phyloP scores from a whole-genome alignment of 2,888 invertebrate genomes.

The Bellardia pandia region DNA sequence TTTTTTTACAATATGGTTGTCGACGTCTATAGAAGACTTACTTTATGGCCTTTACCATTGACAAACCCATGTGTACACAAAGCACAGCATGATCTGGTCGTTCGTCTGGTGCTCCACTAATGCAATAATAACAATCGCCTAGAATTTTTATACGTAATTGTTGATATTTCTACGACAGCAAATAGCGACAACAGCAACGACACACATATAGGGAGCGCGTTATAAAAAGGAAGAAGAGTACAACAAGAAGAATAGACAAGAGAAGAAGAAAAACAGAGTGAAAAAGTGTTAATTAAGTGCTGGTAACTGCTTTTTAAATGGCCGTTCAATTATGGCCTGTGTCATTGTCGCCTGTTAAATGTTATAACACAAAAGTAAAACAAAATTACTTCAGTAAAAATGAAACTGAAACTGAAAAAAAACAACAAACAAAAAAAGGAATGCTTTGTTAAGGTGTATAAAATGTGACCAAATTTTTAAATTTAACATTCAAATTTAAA shows the following conservation, averaged over 20 bases:
- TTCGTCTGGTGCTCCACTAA: constrained; percentile 96
- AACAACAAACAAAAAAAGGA: constrained; percentile 23
- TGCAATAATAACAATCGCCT: constrained; percentile 99
- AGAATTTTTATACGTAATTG: constrained; percentile 97
- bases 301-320: constrained; percentile 68
- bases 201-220: not conserved
- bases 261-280: constrained; percentile 24
- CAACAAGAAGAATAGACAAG: constrained; percentile 32
- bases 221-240: constrained; percentile 38
- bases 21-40: constrained; percentile 84
- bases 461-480: constrained; percentile 42
- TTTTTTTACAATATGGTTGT: constrained; percentile 21
- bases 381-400: constrained; percentile 10
- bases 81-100: constrained; percentile 95
- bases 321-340: constrained; percentile 71
- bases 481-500: too few relatives aligned
- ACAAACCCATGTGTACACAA: constrained; percentile 97
- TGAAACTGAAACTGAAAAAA: constrained; percentile 22
- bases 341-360: constrained; percentile 61
- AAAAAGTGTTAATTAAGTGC: constrained; percentile 70
- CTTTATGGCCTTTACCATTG: constrained; percentile 98
- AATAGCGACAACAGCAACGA: constrained; percentile 7
- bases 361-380: constrained; percentile 45
- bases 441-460: not conserved
- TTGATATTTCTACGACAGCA: constrained; percentile 90